Percentiles rank a stretch among this genome's conserved stretches.
Evolutionary conservation across 2,113 vertebrate genomes (phyloP).

Genomic region (Mastomys natalensis): DNA sequence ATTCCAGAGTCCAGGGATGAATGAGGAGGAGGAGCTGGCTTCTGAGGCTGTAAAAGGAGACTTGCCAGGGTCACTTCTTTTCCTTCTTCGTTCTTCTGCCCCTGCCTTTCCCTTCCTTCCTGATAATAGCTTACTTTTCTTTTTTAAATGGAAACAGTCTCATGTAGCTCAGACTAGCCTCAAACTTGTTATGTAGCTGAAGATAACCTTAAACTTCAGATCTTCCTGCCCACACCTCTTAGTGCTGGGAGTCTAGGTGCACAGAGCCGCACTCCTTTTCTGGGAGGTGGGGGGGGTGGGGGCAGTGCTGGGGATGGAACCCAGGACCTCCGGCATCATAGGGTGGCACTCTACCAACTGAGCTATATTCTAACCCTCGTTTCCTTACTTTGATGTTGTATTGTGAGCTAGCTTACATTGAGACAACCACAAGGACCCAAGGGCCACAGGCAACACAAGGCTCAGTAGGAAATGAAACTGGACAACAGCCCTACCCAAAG

Average conservation of each 20-base stretch:
- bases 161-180: neutral
- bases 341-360: neutral
- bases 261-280: neutral
- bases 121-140: neutral
- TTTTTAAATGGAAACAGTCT: neutral
- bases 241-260: neutral
- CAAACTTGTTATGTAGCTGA: neutral
- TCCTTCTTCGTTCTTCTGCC: neutral
- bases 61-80: neutral
- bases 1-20: neutral
- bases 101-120: neutral
- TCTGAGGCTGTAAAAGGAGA: neutral
- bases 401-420: neutral
- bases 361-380: neutral
- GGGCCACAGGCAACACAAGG: neutral
- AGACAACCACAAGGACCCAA: no score
- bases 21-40: no score
- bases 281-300: no score
- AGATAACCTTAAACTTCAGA: neutral
- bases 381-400: neutral
- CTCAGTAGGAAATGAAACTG: neutral
- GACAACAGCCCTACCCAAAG: neutral
- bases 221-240: neutral
- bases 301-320: no score
- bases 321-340: neutral